phyloP scores from a whole-genome alignment of 2,797 vertebrate species.

The Brachyalestes nurse region DNA sequence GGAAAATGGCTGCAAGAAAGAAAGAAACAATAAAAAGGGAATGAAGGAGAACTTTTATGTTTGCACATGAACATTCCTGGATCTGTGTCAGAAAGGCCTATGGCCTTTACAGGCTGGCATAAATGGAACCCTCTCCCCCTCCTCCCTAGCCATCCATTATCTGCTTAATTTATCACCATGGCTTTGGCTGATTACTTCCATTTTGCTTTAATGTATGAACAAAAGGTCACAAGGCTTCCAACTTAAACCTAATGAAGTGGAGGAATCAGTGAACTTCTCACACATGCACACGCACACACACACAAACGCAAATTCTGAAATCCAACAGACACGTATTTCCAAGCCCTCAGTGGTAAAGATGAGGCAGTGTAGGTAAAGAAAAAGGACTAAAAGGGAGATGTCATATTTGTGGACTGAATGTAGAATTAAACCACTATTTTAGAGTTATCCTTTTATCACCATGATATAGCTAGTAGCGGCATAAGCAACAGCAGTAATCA shows the following conservation, averaged over 20 bases:
- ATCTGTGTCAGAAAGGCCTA: background rate
- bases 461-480: no score
- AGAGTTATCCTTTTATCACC: no score
- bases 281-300: constrained; percentile 29
- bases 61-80: background rate
- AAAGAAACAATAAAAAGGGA: constrained; percentile 28
- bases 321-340: background rate
- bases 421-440: no score
- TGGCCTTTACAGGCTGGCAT: background rate
- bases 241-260: constrained; percentile 72
- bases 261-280: constrained; percentile 65
- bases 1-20: constrained; percentile 86
- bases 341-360: background rate
- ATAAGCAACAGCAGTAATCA: no score
- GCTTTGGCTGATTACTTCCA: constrained; percentile 70
- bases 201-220: constrained; percentile 73
- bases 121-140: background rate
- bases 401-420: constrained; percentile 14
- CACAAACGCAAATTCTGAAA: constrained; percentile 13
- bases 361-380: constrained; percentile 11
- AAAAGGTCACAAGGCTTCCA: constrained; percentile 73
- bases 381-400: constrained; percentile 12
- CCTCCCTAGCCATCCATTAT: constrained; percentile 57
- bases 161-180: constrained; percentile 71
- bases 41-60: background rate